Evolutionary conservation across 2,888 invertebrate genomes (phyloP).

Genomic region (Cerceris ruficornis): DNA sequence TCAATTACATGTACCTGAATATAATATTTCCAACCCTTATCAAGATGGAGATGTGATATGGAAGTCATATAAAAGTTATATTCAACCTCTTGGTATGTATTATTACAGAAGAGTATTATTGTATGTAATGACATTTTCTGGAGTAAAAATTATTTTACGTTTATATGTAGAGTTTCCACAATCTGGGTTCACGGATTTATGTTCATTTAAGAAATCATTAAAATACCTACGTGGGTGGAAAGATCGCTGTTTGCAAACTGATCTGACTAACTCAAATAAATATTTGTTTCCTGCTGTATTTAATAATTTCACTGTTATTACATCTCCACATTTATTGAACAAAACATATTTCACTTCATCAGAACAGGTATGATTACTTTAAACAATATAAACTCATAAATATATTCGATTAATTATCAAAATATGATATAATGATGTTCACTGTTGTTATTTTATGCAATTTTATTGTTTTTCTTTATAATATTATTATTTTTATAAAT

Average conservation of each 20-base stretch:
- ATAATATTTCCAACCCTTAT: slow-evolving; percentile 68
- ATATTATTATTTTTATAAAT: slow-evolving; percentile 15
- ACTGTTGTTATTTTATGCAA: too few relatives aligned
- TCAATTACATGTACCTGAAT: slow-evolving; percentile 46
- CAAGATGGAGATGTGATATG: slow-evolving; percentile 71
- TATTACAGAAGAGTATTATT: slow-evolving; percentile 8
- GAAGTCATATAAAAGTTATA: slow-evolving; percentile 65
- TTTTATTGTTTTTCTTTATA: not conserved
- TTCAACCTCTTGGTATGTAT: slow-evolving; percentile 71
- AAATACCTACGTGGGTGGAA: slow-evolving; percentile 82
- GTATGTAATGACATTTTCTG: not conserved
- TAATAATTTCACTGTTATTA: slow-evolving; percentile 73
- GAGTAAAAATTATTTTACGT: slow-evolving; percentile 22
- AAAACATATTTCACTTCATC: slow-evolving; percentile 42
- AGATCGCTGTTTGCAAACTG: slow-evolving; percentile 79
- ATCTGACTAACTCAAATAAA: slow-evolving; percentile 78
- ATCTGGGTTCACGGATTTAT: slow-evolving; percentile 75
- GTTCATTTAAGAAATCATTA: slow-evolving; percentile 78
- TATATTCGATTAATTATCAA: too few relatives aligned
- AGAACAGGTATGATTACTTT: slow-evolving; percentile 48
- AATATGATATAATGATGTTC: too few relatives aligned
- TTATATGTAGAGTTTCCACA: slow-evolving; percentile 70
- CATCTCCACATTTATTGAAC: slow-evolving; percentile 71
- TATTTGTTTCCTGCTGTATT: slow-evolving; percentile 76
- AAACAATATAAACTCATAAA: too few relatives aligned